phyloP scores from a whole-genome alignment of 2,888 invertebrate species.

The Spodoptera picta region DNA sequence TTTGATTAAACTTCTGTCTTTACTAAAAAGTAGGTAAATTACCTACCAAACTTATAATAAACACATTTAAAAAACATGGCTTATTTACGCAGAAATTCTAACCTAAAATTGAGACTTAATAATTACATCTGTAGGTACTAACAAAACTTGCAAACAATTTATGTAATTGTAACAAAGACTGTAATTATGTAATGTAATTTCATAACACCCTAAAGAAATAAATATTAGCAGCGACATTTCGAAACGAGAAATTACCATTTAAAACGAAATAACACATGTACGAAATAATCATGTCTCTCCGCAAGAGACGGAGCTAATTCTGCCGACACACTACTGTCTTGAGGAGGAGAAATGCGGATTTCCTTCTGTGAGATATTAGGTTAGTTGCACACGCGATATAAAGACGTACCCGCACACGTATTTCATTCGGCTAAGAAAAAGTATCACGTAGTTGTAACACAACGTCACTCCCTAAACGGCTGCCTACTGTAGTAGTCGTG shows the following conservation, averaged over 20 bases:
- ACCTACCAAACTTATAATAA: no score
- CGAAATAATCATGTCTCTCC: conserved; percentile 43
- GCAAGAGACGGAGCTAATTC: conserved; percentile 34
- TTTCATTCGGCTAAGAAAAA: conserved; percentile 67
- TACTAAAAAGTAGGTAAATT: no score
- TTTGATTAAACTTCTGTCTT: no score
- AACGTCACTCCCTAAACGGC: conserved; percentile 80
- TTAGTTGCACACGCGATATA: conserved; percentile 58
- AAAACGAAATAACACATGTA: conserved; percentile 47
- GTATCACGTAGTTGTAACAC: conserved; percentile 75
- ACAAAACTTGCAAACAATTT: conserved; percentile 16
- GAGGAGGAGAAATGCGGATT: conserved; percentile 37
- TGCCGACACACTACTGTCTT: conserved; percentile 39
- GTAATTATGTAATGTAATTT: conserved; percentile 42
- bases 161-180: conserved; percentile 27
- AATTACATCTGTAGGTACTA: not conserved
- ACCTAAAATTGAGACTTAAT: conserved; percentile 1
- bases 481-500: conserved; percentile 76
- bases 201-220: conserved; percentile 34
- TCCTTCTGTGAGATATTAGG: conserved; percentile 43
- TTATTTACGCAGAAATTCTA: no score
- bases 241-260: conserved; percentile 46
- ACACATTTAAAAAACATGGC: no score
- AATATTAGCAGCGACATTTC: conserved; percentile 32
- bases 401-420: conserved; percentile 60